Evolutionary conservation across 2,113 vertebrate species (phyloP), one percentile per base, ranked within the genome.

Genomic region (Bubo scandiacus): DNA sequence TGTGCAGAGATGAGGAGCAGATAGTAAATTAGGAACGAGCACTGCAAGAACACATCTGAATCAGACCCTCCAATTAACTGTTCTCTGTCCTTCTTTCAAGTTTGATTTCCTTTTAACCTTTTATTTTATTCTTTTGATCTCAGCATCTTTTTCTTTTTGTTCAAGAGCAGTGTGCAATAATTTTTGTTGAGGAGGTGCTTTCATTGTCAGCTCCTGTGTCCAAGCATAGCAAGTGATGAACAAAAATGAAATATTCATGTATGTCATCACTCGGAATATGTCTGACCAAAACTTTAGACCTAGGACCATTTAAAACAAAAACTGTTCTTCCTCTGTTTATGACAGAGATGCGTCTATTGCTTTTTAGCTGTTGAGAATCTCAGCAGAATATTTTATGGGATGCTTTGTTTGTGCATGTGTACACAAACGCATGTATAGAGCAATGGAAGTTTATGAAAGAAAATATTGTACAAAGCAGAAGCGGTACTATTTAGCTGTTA

Each of bases 31-130:
- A 96, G 91, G 96, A 79, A 82, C 2, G 2, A 92, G 88, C 29
- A 47, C 94, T 92, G 82, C 75, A 40, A 92, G 96, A 97, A 95
- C 95, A 97, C 95, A 96, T 97, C 94, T 96, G 81, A 87, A 96
- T 94, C 95, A 96, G 95, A 83, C 88, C 92, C 91, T 95, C 89
- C 96, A 96, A 98, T 98, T 97, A 98, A 93, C 95, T 92, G 95
- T 96, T 97, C 97, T 86, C 84, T 96, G 93, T 90, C 78, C 59
- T 94, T 94, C 96, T 97, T 96, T 97, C 93, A 96, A 95, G 95
- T 96, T 97, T 96, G 91, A 94, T 98, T 97, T 97, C 85, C 21
- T 11, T 97, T 96, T 97, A 97, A 92, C 96, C 88, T 96, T 97
- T 97, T 97, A 80, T 96, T 97, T 97, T 96, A 96, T 94, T 96